A percentile compares a stretch with the other conserved stretches of the same genome.
Conservation (phyloP, 2,113 vertebrate species). For the Poeciliopsis retropinna region DNA sequence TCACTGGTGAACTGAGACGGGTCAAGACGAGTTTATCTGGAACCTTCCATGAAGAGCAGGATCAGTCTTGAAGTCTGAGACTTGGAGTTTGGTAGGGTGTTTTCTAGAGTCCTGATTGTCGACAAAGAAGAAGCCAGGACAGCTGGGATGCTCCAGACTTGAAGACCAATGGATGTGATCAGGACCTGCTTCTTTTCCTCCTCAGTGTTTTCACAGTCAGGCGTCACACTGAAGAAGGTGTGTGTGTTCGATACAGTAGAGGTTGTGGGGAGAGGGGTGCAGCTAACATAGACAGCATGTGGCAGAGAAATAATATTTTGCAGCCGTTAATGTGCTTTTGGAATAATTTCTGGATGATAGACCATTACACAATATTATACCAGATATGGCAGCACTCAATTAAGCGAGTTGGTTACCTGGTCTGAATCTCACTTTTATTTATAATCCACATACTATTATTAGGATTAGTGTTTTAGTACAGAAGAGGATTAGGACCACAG, state of each 20-base stretch:
- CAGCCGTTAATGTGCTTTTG: no score
- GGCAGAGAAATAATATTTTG: no score
- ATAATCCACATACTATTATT: background rate
- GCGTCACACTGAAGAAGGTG: no score
- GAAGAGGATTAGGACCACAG: no score
- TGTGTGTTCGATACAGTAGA: no score
- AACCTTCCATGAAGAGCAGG: background rate
- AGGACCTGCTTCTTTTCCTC: background rate
- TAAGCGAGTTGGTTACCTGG: background rate
- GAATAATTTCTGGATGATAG: no score
- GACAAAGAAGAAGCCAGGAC: no score
- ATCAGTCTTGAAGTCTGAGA: background rate
- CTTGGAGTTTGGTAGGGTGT: background rate
- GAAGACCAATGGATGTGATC: background rate
- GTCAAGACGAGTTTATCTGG: background rate
- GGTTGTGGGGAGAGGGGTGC: no score
- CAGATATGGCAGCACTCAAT: background rate
- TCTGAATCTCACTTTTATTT: background rate
- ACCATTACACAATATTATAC: background rate
- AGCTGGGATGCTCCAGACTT: background rate
- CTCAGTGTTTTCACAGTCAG: background rate
- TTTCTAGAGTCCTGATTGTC: background rate
- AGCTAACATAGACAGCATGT: no score
- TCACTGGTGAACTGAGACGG: background rate
- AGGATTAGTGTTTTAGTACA: background rate